These are phyloP conservation scores for Caenorhabditis zanzibari DNA, from an alignment of 2,888 invertebrate species.

Conservation along the genomic window DNA sequence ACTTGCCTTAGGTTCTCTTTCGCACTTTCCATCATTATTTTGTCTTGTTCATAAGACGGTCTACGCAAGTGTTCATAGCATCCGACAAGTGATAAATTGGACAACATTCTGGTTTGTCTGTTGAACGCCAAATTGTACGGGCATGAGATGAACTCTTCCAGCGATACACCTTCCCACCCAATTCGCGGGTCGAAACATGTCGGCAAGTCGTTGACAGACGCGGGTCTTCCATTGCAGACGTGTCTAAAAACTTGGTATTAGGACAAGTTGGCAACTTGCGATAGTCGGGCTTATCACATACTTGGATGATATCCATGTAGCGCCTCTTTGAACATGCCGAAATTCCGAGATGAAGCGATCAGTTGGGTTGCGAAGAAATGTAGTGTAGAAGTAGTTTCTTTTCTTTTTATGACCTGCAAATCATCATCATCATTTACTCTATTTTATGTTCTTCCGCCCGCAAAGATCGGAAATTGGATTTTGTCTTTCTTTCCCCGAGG, in stretches of 20 bases:
- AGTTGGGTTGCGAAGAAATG: conserved; percentile 94
- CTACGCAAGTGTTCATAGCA: conserved; percentile 88
- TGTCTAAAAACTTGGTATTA: conserved; percentile 75
- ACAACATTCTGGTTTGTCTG: conserved; percentile 97
- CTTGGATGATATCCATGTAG: conserved; percentile 76
- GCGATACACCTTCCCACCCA: conserved; percentile 89
- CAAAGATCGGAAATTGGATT: conserved; percentile 49
- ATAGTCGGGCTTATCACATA: conserved; percentile 46
- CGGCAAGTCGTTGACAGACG: conserved; percentile 91
- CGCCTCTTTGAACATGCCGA: conserved; percentile 92
- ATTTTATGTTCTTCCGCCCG: conserved; percentile 47
- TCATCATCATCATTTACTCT: conserved; percentile 21
- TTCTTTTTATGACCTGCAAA: conserved; percentile 83
- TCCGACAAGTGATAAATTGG: conserved; percentile 94
- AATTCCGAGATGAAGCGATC: conserved; percentile 96
- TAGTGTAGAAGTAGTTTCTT: conserved; percentile 94
- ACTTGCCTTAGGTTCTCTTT: conserved; percentile 86
- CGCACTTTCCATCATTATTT: conserved; percentile 93
- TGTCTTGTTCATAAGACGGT: conserved; percentile 65
- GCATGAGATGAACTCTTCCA: conserved; percentile 94
- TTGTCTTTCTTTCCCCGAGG: conserved; percentile 10
- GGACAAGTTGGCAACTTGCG: conserved; percentile 23
- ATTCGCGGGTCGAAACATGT: conserved; percentile 84
- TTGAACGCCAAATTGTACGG: conserved; percentile 96
- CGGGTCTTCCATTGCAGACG: conserved; percentile 85